Conservation (phyloP, 2,888 invertebrate species). For the Synergus japonicus region DNA sequence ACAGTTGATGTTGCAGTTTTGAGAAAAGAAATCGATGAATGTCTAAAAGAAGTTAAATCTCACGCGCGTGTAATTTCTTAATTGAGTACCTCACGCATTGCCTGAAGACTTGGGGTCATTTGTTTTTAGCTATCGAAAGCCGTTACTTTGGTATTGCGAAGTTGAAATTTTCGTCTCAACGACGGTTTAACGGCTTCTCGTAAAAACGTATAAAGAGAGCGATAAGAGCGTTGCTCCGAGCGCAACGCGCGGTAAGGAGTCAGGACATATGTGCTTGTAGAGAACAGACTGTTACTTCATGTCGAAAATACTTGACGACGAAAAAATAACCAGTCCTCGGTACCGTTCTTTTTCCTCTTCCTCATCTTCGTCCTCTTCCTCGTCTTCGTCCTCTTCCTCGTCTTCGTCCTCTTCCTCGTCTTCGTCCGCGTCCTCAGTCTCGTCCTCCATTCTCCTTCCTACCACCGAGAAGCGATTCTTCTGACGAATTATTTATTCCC, state of each 20-base stretch:
- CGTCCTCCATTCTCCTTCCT: conserved; percentile 26
- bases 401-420: conserved; percentile 46
- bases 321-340: conserved; percentile 53
- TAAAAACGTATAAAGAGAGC: conserved; percentile 47
- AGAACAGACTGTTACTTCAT: conserved; percentile 20
- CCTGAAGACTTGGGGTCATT: conserved; percentile 1
- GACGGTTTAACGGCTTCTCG: conserved; percentile 52
- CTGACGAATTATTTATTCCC: conserved; percentile 5
- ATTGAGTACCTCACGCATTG: conserved; percentile 6
- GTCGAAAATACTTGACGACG: conserved; percentile 36
- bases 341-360: conserved; percentile 50
- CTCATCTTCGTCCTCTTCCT: conserved; percentile 48
- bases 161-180: conserved; percentile 36
- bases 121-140: conserved; percentile 22
- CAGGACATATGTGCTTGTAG: conserved; percentile 30
- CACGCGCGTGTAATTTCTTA: conserved; percentile 9
- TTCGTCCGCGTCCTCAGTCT: conserved; percentile 45
- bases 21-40: not conserved
- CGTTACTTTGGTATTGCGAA: conserved; percentile 34
- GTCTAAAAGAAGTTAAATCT: not conserved
- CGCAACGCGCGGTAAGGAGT: conserved; percentile 30
- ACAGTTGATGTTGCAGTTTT: not conserved
- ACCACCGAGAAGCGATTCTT: conserved; percentile 23
- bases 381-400: no score
- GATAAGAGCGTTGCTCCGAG: conserved; percentile 50